Evolutionary conservation across 2,888 invertebrate genomes (phyloP), one percentile per base, ranked within the genome.

Genomic region (Balanococcus diminutus): DNA sequence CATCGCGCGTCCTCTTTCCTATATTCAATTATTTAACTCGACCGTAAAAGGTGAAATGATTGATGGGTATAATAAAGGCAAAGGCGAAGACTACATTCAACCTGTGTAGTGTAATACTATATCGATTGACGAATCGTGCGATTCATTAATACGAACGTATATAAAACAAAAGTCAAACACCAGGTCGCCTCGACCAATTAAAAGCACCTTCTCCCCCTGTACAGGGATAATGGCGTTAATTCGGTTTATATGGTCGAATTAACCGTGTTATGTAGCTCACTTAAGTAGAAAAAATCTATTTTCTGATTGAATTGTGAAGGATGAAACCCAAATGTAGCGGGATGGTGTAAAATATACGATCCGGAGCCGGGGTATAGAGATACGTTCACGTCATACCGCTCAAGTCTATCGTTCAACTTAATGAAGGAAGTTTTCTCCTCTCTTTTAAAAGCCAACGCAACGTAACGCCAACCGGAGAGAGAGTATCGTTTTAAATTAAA

Each of bases 401-500:
- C 22, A 56, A 56, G 46, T 85, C 72, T 79, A 75, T 46, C 85
- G 85, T 85, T 79, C 25, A 84, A 42, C 46, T 75, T 79, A 79
- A 79, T 79, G 75, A 79, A 79, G 79, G 85, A 79, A 85, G 32
- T 85, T 75, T 85, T 46, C 79, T 46, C 19, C 67, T 36, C 56
- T 42, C 19, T 51, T n/a, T 75, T 75, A 46, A 85, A 85, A 79
- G 28, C 85, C 42, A n/a, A n/a, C n/a, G n/a, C n/a, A n/a, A n/a
- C n/a, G n/a, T n/a, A n/a, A n/a, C n/a, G n/a, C n/a, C n/a, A 36
- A 36, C 81, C 81, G n/a, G 39, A 81, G 81, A 81, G 83, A 31
- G 51, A 36, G 75, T 85, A 85, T 85, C 75, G 85, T 85, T 85
- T 79, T 79, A 85, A 85, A 85, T 85, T 75, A 85, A 85, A 85